Evolutionary conservation across 2,113 vertebrate genomes (phyloP).

Genomic region (Butastur rufipennis): DNA sequence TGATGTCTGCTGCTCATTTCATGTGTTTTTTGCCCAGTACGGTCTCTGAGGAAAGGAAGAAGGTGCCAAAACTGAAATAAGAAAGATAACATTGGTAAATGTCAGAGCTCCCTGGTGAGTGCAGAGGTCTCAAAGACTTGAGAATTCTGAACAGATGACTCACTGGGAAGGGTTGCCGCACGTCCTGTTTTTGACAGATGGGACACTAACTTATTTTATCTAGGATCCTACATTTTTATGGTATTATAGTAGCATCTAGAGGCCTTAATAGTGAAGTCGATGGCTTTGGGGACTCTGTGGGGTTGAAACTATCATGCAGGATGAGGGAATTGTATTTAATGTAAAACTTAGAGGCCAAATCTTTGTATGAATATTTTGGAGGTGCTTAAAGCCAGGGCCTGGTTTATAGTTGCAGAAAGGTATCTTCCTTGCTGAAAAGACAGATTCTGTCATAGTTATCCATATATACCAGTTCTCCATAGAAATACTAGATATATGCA

Average conservation of each 20-base stretch:
- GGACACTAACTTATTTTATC: not conserved
- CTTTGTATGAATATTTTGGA: not conserved
- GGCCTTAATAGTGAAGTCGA: not conserved
- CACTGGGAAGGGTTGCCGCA: slow-evolving; percentile 33
- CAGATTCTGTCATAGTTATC: not conserved
- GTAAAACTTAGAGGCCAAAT: not conserved
- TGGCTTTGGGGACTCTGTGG: not conserved
- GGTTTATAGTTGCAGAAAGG: not conserved
- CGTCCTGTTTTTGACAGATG: slow-evolving; percentile 46
- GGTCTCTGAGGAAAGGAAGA: not conserved
- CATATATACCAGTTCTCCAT: not conserved
- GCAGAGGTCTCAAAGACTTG: slow-evolving; percentile 33
- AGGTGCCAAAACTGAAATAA: slow-evolving; percentile 70
- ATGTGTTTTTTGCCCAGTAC: not conserved
- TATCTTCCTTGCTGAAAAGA: not conserved
- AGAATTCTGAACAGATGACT: slow-evolving; percentile 58
- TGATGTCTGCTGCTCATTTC: slow-evolving; percentile 28
- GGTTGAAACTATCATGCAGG: not conserved
- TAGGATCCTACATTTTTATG: not conserved
- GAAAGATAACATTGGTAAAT: slow-evolving; percentile 74
- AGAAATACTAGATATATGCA: not conserved
- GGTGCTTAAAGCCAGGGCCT: not conserved
- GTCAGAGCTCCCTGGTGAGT: slow-evolving; percentile 61
- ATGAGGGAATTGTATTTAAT: not conserved
- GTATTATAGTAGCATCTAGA: slow-evolving; percentile 2